Evolutionary conservation across 2,888 invertebrate genomes (phyloP).

Genomic region (Nomada fucata): DNA sequence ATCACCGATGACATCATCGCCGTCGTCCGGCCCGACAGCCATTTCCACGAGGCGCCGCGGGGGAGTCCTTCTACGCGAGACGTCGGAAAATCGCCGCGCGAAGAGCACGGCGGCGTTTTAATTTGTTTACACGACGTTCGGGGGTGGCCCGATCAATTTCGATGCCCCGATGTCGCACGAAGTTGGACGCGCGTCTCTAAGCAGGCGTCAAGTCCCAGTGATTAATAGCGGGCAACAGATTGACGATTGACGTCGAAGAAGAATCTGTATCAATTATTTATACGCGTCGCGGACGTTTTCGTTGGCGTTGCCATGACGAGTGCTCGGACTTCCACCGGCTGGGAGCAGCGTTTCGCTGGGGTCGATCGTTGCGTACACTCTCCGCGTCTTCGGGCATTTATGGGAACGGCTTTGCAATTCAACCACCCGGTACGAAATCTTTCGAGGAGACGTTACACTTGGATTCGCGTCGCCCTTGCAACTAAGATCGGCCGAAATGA

Average conservation of each 20-base stretch:
- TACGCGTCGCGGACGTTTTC: too few relatives aligned
- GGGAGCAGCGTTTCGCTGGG: too few relatives aligned
- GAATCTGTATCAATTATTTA: background rate
- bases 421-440: too few relatives aligned
- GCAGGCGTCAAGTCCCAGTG: too few relatives aligned
- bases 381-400: too few relatives aligned
- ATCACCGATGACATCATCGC: conserved; percentile 67
- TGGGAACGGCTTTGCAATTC: too few relatives aligned
- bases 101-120: conserved; percentile 14
- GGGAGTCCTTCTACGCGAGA: conserved; percentile 24
- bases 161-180: background rate
- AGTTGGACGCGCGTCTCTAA: too few relatives aligned
- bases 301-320: too few relatives aligned
- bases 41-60: conserved; percentile 26
- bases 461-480: conserved; percentile 29
- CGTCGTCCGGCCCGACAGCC: conserved; percentile 28
- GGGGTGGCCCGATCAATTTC: background rate
- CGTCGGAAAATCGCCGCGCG: background rate
- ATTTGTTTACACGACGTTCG: conserved; percentile 19
- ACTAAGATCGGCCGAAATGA: conserved; percentile 50
- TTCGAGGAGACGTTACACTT: background rate
- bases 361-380: too few relatives aligned
- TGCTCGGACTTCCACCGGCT: too few relatives aligned
- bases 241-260: too few relatives aligned
- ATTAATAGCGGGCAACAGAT: too few relatives aligned